phyloP scores from a whole-genome alignment of 2,113 vertebrate species.

The Onychostruthus taczanowskii region DNA sequence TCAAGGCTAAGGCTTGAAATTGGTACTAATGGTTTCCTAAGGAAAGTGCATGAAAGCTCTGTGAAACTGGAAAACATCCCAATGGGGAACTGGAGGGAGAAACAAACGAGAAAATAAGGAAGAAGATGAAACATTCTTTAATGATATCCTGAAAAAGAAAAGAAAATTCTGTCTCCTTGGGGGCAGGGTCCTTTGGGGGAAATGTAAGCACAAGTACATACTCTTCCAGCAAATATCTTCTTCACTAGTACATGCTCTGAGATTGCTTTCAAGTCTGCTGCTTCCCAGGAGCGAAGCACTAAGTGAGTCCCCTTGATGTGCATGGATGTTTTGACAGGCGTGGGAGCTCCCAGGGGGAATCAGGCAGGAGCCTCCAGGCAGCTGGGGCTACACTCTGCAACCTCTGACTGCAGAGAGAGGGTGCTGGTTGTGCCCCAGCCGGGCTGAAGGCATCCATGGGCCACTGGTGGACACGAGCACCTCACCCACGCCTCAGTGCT shows the following conservation, averaged over 20 bases:
- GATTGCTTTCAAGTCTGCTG: background rate
- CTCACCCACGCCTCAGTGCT: background rate
- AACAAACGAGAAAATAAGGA: background rate
- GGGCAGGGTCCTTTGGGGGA: background rate
- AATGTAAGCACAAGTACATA: background rate
- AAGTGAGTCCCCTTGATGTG: background rate
- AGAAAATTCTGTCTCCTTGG: background rate
- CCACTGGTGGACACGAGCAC: too few relatives aligned
- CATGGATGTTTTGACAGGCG: background rate
- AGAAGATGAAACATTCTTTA: slow-evolving; percentile 10
- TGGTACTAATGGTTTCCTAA: background rate
- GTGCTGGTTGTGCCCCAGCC: background rate
- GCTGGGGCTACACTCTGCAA: background rate
- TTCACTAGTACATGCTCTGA: background rate
- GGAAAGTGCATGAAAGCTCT: background rate
- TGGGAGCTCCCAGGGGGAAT: background rate
- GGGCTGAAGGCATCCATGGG: background rate
- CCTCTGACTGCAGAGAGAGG: rapidly evolving
- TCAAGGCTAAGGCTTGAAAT: background rate
- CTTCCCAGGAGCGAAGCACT: background rate
- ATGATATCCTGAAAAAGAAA: background rate
- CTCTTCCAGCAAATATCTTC: background rate
- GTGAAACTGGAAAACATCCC: background rate
- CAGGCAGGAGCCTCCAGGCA: background rate
- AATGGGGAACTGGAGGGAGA: background rate